Base-by-base conservation (phyloP, 2,888 invertebrate species). In the Seira ritae region DNA sequence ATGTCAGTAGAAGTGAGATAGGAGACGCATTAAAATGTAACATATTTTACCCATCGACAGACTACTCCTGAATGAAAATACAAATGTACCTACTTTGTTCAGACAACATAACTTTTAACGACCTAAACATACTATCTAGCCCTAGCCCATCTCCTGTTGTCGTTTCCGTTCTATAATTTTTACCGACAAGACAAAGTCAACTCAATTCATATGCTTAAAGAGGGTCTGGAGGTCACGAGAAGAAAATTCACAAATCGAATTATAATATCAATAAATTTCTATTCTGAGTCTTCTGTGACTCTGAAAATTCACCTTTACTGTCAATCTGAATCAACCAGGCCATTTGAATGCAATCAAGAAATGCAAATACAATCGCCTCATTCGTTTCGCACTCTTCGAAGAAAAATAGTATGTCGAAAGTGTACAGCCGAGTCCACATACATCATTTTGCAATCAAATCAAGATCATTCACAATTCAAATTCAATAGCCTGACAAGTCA, bases 331-430 rank as follows among this genome's bases (percentile, higher is more conserved):
- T 17, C 3, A 12, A 55, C 12, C 55, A n/a, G 3, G 31, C 31
- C 8, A 31, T 31, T 31, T 31, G 8, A 31, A 31, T 31, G 2
- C 31, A 31, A 31, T 8, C 31, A 31, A 31, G 31, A 31, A 31
- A 31, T 55, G 55, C n/a, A 55, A 55, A 55, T n/a, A 55, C 55
- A 55, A 55, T 55, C 42, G 42, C 42, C 12, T n/a, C 31, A 31
- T 31, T 31, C 55, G 3, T 8, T 55, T 55, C 55, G 12, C 12
- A 55, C 12, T 55, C 15, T 55, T 17, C n/a, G 62, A 62, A 62
- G 62, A 8, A 31, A 31, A 4, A 31, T 31, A 8, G 8, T 31
- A 31, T 8, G 31, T 31, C 31, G 2, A 31, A 31, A 31, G 31
- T 31, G 31, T 4, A 2, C 31, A 31, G 2, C 8, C 31, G 8